These are phyloP conservation scores for Lacerta viridis DNA, from an alignment of 2,797 vertebrate genomes.

Conservation along the genomic window DNA sequence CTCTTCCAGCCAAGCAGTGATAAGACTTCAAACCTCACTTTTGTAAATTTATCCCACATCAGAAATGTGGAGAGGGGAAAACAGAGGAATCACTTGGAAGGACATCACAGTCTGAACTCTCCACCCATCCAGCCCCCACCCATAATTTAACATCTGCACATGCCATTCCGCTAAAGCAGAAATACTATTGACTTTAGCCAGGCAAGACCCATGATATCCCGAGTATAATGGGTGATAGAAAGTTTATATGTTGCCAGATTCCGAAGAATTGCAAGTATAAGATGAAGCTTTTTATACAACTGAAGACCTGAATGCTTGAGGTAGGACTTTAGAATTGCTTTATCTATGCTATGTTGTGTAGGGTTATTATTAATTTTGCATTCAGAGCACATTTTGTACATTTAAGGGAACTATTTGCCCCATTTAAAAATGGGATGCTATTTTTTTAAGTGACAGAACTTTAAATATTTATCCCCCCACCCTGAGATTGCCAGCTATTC, in stretches of 20 bases:
- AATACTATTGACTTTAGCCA: not conserved
- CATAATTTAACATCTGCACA: not conserved
- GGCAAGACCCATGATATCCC: not conserved
- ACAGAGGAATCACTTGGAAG: no score
- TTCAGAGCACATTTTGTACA: conserved; percentile 31
- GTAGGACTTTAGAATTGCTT: conserved; percentile 5
- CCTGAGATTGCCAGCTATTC: conserved; percentile 29
- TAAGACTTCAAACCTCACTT: not conserved
- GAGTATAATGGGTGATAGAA: not conserved
- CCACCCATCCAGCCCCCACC: not conserved
- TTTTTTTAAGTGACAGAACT: conserved; percentile 46
- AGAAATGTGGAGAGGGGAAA: not conserved
- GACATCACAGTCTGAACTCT: not conserved
- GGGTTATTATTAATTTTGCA: not conserved
- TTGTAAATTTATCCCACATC: not conserved
- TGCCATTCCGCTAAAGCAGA: not conserved
- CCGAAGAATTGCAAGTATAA: not conserved
- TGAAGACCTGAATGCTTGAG: conserved; percentile 29
- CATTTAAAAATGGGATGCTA: conserved; percentile 30
- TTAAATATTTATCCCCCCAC: conserved; percentile 19
- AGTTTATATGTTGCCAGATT: not conserved
- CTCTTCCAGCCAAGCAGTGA: not conserved
- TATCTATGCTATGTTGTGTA: conserved; percentile 24
- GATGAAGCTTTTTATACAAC: not conserved
- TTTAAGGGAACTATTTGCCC: not conserved